phyloP scores from a whole-genome alignment of 2,113 vertebrate genomes.

The Petroica traversi region DNA sequence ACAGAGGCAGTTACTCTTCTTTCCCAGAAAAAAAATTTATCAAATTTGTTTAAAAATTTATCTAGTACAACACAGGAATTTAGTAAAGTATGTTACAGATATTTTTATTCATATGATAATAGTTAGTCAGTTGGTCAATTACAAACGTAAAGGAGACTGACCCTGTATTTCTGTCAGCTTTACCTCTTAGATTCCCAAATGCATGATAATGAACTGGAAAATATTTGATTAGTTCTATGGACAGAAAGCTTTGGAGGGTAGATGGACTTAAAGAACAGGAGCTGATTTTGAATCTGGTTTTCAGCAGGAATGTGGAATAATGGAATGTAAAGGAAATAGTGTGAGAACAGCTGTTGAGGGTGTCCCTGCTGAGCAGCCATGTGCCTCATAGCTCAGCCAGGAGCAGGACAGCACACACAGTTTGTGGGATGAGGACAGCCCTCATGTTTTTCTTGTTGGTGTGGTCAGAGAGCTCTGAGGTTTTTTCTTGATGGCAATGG shows the following conservation, averaged over 20 bases:
- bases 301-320: neutral
- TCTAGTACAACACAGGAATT: neutral
- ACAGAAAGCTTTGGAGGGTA: neutral
- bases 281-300: neutral
- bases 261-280: neutral
- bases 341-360: neutral
- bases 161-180: neutral
- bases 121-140: neutral
- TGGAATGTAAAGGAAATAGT: accelerated
- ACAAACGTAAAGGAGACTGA: neutral
- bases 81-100: neutral
- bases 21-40: neutral
- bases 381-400: neutral
- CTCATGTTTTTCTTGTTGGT: neutral
- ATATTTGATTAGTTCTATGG: no score
- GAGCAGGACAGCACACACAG: neutral
- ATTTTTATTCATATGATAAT: neutral
- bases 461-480: neutral
- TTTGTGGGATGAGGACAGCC: neutral
- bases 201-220: neutral
- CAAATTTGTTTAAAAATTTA: neutral
- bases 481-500: neutral
- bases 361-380: neutral
- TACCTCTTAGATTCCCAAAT: neutral
- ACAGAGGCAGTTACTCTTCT: neutral